Evolutionary conservation across 2,797 vertebrate genomes (phyloP), one percentile per base, ranked within the genome.

Genomic region (Falco columbarius): DNA sequence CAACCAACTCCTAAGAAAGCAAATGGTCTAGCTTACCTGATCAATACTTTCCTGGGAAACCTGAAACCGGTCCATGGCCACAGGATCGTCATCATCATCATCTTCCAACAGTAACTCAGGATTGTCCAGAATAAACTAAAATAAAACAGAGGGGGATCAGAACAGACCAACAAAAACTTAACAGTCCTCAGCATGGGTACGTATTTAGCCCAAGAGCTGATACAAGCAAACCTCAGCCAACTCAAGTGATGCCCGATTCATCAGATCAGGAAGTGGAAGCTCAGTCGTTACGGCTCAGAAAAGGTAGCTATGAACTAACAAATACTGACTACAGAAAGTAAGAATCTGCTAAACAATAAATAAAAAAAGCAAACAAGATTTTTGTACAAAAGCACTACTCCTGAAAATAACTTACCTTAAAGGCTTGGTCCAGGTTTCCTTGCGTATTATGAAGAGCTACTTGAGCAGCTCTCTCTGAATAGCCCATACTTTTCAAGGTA

Each of bases 351-450:
- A 26, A 54, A 51, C 26, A 74, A 12, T 29, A n/a, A 34, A 40
- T 38, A n/a, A 66, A 29, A 26, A 30, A 40, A 32, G 1, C 4
- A n/a, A 42, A 40, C 22, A 54, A 27, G 2, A 29, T 54, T 75
- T 91, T 72, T 38, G 13, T 67, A 49, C 10, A 19, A 5, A 46
- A 68, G 14, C 40, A 47, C 8, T 42, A 9, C 23, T 68, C 22
- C 27, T 32, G 36, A 81, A 67, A 86, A n/a, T n/a, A 21, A 36
- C 62, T 80, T 63, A 99, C 99, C 77, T 94, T 96, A 54, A 98
- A 98, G 14, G 99, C 99, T 51, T 47, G 94, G 59, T 99, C 98
- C 92, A 99, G 85, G 73, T 99, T 97, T 88, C 99, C 99, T 0
- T 97, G 55, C 2, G 98, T 98, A 14, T 97, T 97, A 12, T 98